Percentiles rank a stretch among this genome's conserved stretches.
phyloP scores from a whole-genome alignment of 2,113 vertebrate genomes.

The Caloenas nicobarica region DNA sequence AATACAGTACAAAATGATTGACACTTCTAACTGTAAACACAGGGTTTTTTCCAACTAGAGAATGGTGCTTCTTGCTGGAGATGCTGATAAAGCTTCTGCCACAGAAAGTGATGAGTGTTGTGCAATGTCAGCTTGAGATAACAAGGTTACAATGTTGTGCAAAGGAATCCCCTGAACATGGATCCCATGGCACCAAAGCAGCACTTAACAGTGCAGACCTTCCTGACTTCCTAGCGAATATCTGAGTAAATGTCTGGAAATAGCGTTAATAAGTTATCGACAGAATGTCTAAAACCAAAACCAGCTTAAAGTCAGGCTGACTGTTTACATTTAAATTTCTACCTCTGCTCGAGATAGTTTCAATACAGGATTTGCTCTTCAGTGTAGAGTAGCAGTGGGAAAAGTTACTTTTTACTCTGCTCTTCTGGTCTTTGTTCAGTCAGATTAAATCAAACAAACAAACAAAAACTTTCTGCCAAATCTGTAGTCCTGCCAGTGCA shows the following conservation, averaged over 20 bases:
- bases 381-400: neutral
- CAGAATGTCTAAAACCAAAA: neutral
- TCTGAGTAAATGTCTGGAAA: neutral
- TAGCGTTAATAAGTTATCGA: neutral
- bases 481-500: neutral
- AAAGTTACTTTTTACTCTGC: neutral
- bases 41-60: slow-evolving; percentile 18
- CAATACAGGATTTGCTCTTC: neutral
- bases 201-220: neutral
- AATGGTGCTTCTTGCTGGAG: slow-evolving; percentile 21
- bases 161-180: slow-evolving; percentile 15
- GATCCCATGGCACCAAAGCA: slow-evolving; percentile 1
- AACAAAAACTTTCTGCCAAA: neutral
- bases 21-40: slow-evolving; percentile 27
- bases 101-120: neutral
- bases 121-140: slow-evolving; percentile 45
- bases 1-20: slow-evolving; percentile 29
- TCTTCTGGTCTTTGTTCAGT: neutral
- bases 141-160: neutral
- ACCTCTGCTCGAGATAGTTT: neutral
- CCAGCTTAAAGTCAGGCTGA: neutral
- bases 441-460: neutral
- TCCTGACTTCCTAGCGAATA: neutral
- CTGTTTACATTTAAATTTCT: neutral
- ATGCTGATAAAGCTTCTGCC: slow-evolving; percentile 47